Percentiles rank a stretch among this genome's conserved stretches.
Conservation (phyloP, 2,113 vertebrate genomes). For the Lota lota region DNA sequence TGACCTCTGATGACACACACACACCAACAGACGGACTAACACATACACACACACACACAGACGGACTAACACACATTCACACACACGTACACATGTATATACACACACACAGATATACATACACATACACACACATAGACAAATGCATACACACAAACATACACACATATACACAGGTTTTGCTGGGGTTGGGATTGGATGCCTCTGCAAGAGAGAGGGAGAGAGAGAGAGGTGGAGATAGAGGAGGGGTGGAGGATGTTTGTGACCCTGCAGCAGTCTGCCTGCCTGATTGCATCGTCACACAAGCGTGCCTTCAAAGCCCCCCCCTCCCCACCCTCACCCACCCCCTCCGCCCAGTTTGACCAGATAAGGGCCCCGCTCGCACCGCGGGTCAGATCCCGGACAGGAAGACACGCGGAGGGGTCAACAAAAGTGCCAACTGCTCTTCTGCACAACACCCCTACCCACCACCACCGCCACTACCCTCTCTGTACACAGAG, state of each 20-base stretch:
- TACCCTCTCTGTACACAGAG: background rate
- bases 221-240: conserved; percentile 8
- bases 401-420: conserved; percentile 71
- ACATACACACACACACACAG: no score
- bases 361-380: conserved; percentile 71
- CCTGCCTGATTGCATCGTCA: conserved; percentile 73
- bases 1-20: no score
- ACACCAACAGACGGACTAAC: no score
- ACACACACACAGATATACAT: no score
- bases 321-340: conserved; percentile 44
- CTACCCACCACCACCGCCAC: background rate
- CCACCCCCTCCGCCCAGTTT: conserved; percentile 58
- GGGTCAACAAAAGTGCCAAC: conserved; percentile 68
- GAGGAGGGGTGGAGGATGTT: conserved; percentile 7
- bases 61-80: no score
- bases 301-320: conserved; percentile 75
- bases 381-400: conserved; percentile 66
- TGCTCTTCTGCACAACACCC: conserved; percentile 47
- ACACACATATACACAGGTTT: no score
- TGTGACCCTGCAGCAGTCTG: conserved; percentile 51
- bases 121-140: no score
- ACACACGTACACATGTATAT: no score
- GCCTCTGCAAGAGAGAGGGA: conserved; percentile 17
- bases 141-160: no score
- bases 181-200: no score